These are phyloP conservation scores for Bimastos eiseni DNA, from an alignment of 2,888 invertebrate species.

Conservation along the genomic window DNA sequence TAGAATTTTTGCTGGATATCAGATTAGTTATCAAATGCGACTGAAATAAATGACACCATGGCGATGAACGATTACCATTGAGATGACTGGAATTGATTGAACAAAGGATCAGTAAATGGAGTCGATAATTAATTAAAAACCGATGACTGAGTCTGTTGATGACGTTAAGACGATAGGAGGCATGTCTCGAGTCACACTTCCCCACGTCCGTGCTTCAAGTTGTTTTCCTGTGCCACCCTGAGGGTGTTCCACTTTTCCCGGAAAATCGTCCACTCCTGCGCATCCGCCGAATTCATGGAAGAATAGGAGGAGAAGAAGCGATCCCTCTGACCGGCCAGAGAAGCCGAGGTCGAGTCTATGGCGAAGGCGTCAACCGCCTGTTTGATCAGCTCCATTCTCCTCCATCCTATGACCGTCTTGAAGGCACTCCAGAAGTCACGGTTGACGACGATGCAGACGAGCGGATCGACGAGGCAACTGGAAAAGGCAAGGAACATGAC, in stretches of 20 bases:
- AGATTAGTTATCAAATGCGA: not conserved
- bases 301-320: not conserved
- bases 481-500: slow-evolving; percentile 48
- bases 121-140: not conserved
- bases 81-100: not conserved
- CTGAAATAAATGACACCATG: not conserved
- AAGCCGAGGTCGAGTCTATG: not conserved
- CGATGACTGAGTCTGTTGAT: not conserved
- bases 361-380: not conserved
- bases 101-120: not conserved
- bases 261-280: not conserved
- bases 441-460: slow-evolving; percentile 49
- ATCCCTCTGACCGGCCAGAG: not conserved
- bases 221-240: not conserved
- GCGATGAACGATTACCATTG: not conserved
- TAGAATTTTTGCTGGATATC: not conserved
- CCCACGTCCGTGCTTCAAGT: not conserved
- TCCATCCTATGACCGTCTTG: slow-evolving; percentile 16
- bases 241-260: not conserved
- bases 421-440: slow-evolving; percentile 45
- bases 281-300: not conserved
- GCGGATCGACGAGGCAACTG: slow-evolving; percentile 51
- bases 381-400: not conserved
- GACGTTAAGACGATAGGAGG: not conserved
- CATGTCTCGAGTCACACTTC: not conserved